Evolutionary conservation across 2,888 invertebrate species (phyloP), one percentile per base, ranked within the genome.

Genomic region (Mythimna pallens): DNA sequence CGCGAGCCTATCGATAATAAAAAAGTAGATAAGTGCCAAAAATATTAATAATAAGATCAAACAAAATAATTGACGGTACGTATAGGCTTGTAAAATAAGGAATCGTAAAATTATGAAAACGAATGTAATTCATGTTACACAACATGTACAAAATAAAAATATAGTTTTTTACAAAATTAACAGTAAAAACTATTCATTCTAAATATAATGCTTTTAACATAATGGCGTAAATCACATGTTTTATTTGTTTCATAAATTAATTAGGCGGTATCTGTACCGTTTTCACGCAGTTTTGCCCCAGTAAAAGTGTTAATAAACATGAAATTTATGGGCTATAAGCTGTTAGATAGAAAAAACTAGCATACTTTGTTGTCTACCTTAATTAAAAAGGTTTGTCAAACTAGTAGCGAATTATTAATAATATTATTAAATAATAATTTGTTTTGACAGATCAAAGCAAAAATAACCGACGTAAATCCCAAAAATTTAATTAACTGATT

Each of bases 181-280:
- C 47, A 64, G 47, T 47, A 47, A 75, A 69, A 17, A 40, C 57
- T 55, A 25, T 58, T n/a, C 20, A 12, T 14, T 73, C 61, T 59
- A 81, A 78, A 73, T 65, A 81, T 84, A 73, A 77, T 25, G 71
- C 61, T 84, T 80, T 79, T 82, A 80, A 80, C 66, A 72, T 62
- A 74, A 73, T 68, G 61, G 74, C 70, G 65, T 84, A 81, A 81
- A 84, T 86, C 72, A 79, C 70, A 43, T 36, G 10, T 81, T 81
- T 83, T 84, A 84, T 78, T 68, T 76, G 62, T 81, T 83, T 70
- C 62, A 79, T 83, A 85, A 86, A 86, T 87, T 78, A 79, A 87
- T 87, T 81, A 83, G 65, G 50, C 54, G 63, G 70, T 83, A 70
- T 70, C 66, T 70, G 75, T 83, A 81, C 80, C 78, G 81, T 87